Percentiles rank a stretch among this genome's conserved stretches.
These are phyloP conservation scores for Tetragnatha montana DNA, from an alignment of 2,888 invertebrate species.

Conservation along the genomic window DNA sequence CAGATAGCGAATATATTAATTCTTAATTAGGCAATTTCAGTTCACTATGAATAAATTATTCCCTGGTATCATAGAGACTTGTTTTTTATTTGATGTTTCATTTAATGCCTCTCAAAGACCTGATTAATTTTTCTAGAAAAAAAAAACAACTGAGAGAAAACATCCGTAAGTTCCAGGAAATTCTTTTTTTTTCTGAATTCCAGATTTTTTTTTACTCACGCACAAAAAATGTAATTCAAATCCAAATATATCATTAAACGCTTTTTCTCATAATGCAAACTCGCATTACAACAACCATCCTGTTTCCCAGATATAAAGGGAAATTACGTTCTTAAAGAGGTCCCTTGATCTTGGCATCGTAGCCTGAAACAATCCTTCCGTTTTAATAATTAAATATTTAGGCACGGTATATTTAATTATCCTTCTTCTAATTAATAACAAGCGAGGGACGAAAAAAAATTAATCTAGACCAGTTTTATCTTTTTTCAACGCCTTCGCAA, in stretches of 20 bases:
- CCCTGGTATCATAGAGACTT: neutral
- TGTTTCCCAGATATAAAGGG: conserved; percentile 13
- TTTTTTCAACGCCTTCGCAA: conserved; percentile 12
- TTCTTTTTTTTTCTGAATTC: neutral
- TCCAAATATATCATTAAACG: conserved; percentile 39
- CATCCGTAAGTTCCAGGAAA: neutral
- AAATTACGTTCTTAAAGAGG: conserved; percentile 18
- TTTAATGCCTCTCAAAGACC: neutral
- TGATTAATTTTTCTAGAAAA: neutral
- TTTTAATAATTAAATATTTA: conserved; percentile 63
- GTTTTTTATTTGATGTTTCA: neutral
- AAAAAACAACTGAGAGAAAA: neutral
- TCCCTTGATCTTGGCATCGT: conserved; percentile 5
- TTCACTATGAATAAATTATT: neutral
- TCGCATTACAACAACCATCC: neutral
- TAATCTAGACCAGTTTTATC: conserved; percentile 23
- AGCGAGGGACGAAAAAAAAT: conserved; percentile 24
- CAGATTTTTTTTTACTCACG: neutral
- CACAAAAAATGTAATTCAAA: conserved; percentile 14
- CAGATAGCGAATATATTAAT: neutral
- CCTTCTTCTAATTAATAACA: conserved; percentile 55
- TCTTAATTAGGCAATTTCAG: neutral
- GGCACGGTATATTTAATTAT: conserved; percentile 52
- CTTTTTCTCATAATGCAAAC: neutral
- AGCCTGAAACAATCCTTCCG: conserved; percentile 18